Base-by-base conservation (phyloP, 2,888 invertebrate species). In the Aleiodes leptofemur region DNA sequence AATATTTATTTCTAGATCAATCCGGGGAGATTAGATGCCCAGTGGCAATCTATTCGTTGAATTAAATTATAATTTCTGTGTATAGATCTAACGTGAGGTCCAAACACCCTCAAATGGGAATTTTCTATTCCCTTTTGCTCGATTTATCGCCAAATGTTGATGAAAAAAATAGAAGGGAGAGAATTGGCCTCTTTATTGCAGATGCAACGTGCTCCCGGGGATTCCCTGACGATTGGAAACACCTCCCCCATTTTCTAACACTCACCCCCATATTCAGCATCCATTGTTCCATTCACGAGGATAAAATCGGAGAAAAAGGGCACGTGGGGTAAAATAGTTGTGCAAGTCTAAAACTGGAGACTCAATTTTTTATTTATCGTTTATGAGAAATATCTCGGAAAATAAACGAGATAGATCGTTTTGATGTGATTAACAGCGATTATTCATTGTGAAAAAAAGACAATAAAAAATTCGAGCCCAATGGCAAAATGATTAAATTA, bases 141-240 rank as follows among this genome's bases (percentile, higher is more conserved):
- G 59, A 59, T 59, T 59, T 59, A 59, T 59, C 59, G 59, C 59
- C 59, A 59, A 59, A 59, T 59, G 59, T 14, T 59, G 38, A 31
- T 13, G 59, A 38, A 38, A 8, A 8, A 38, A 59, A 43, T 8
- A 43, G 43, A 43, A 43, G 43, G 43, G 43, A 7, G 43, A 43
- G 43, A 43, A 43, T 43, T 43, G 59, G 13, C 38, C 34, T n/a
- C 31, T 59, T 59, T 59, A 64, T 64, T 64, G 64, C 64, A 64
- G 64, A 48, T 64, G 64, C 64, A 64, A 64, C 16, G 64, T 43
- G 43, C 64, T 64, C 48, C 64, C 23, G 64, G 64, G 64, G 64
- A 43, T 64, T 64, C 48, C 29, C 64, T 8, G 64, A 64, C 64
- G 64, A 64, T 64, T 64, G 43, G 48, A 64, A 64, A 64, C 64